Evolutionary conservation across 2,113 vertebrate genomes (phyloP).

Genomic region (Hyperopisus bebe): DNA sequence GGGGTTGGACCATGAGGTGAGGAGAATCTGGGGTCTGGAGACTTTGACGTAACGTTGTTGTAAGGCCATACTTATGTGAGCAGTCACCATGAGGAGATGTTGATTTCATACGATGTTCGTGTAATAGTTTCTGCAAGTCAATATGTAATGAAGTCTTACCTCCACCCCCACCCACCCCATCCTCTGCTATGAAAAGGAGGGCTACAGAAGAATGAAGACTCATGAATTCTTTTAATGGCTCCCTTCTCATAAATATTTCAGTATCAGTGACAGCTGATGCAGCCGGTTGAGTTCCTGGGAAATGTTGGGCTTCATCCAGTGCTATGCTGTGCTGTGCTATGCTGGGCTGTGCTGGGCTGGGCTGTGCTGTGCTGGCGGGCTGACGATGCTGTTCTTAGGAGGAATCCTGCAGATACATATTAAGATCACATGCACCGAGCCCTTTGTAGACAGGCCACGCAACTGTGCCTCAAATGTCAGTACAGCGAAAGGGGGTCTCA

Average conservation of each 20-base stretch:
- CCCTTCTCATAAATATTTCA: slow-evolving; percentile 6
- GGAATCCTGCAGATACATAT: not conserved
- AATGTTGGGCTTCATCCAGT: slow-evolving; percentile 4
- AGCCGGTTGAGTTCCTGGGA: not conserved
- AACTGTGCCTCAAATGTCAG: not conserved
- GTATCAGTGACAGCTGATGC: not conserved
- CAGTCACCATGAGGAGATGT: not conserved
- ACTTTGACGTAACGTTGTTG: not conserved
- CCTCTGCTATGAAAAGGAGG: not conserved
- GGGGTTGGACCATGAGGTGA: not conserved
- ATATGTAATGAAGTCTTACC: not conserved
- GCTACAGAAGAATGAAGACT: not conserved
- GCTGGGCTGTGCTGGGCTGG: not conserved
- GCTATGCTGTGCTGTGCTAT: not conserved
- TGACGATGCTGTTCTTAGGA: not conserved
- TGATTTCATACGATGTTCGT: not conserved
- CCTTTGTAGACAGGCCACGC: not conserved
- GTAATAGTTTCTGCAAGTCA: not conserved
- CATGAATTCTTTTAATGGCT: not conserved
- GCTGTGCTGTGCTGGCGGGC: not conserved
- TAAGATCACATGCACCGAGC: not conserved
- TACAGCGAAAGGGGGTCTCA: not conserved
- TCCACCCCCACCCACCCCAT: not conserved
- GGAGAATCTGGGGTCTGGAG: not conserved
- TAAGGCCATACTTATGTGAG: not conserved